Evolutionary conservation across 1,140 invertebrate species (phyloP), one percentile per base, ranked within the genome.

Genomic region (Cydia fagiglandana): DNA sequence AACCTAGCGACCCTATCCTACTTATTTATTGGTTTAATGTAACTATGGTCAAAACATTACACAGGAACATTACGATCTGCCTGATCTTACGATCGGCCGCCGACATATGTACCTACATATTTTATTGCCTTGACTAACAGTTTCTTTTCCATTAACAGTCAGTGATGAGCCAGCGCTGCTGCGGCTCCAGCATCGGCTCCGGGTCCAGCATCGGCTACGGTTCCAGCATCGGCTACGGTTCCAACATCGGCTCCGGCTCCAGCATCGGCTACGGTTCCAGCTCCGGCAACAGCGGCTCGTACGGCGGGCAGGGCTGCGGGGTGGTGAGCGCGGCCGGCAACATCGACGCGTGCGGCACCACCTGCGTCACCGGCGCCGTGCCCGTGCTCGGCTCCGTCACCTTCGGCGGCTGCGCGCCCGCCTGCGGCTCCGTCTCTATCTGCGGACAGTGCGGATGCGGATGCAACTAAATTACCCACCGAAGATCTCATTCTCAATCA

Each of bases 341-440:
- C 73, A 76, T 87, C 76, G 80, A 82, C 41, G 85, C 85, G 7
- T 79, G 77, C 64, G 87, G 83, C 30, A 81, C 78, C 30, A 82
- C 84, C 4, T 20, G 81, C 17, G 81, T 86, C 10, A 74, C 76
- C 24, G 87, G 84, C 13, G 79, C 81, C 30, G 84, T 87, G 53
- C 83, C 85, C 13, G 81, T 86, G 61, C 76, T 83, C 17, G 86
- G 86, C 10, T 79, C 81, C 34, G 85, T 87, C 10, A 68, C 76
- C 17, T 85, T 83, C 76, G 79, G 79, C 12, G 86, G 85, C 61
- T 79, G 79, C 47, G 47, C 86, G 1, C 82, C 81, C 56, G 86
- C 85, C 56, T 81, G 77, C 80, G 86, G 86, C n/a, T 73, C 80
- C 5, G 85, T 86, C 53, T 70, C 84, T 66, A 86, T 88, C 73